phyloP scores from a whole-genome alignment of 2,797 vertebrate genomes.

The Oreortyx pictus region DNA sequence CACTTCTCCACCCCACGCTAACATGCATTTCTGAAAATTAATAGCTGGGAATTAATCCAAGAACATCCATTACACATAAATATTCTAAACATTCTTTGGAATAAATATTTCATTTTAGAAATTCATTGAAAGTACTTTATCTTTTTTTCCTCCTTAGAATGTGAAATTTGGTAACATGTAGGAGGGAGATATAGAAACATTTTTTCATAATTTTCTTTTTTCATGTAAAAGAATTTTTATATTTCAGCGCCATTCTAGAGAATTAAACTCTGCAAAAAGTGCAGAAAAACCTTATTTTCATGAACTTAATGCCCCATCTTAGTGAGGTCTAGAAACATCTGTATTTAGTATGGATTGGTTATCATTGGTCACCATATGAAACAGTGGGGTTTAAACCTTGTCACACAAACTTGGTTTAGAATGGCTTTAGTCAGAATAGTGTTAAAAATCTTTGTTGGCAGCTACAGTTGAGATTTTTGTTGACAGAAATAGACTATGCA shows the following conservation, averaged over 20 bases:
- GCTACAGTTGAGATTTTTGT: background rate
- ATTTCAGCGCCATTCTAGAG: background rate
- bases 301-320: background rate
- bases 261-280: background rate
- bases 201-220: background rate
- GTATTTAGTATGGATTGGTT: background rate
- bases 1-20: background rate
- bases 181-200: background rate
- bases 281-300: background rate
- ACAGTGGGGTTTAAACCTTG: background rate
- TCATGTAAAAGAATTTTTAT: background rate
- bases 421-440: rapidly evolving
- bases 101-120: background rate
- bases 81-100: background rate
- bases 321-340: background rate
- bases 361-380: background rate
- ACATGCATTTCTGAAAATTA: background rate
- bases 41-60: background rate
- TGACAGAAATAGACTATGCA: background rate
- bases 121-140: background rate
- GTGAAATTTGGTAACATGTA: background rate
- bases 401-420: background rate
- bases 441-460: background rate
- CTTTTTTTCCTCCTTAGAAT: background rate
- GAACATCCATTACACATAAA: background rate